Conservation (phyloP, 2,797 vertebrate species). For the Smutsia gigantea region DNA sequence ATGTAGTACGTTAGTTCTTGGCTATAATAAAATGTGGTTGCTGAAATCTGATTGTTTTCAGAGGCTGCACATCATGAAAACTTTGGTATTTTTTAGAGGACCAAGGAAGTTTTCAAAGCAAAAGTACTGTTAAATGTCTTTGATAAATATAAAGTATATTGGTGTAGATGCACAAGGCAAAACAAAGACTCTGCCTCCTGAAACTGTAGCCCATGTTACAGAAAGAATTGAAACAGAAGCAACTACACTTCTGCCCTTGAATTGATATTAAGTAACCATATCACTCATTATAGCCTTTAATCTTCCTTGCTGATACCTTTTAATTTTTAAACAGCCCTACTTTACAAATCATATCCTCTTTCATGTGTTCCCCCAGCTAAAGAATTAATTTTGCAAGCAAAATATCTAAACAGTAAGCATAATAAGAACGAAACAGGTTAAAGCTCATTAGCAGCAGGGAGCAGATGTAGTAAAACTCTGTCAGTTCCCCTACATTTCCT, state of each 20-base stretch:
- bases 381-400: constrained; percentile 89
- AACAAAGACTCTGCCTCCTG: neutral
- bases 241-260: constrained; percentile 64
- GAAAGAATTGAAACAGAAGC: neutral
- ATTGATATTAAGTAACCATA: constrained; percentile 80
- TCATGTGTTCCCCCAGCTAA: constrained; percentile 88
- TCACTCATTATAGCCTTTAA: constrained; percentile 83
- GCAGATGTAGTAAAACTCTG: constrained; percentile 94
- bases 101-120: neutral
- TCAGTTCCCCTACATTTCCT: constrained; percentile 97
- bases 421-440: constrained; percentile 96
- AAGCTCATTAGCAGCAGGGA: constrained; percentile 94
- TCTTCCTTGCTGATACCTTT: constrained; percentile 84
- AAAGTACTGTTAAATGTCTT: neutral
- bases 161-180: neutral
- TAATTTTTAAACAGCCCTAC: constrained; percentile 86
- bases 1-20: neutral
- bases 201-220: neutral
- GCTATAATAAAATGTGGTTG: neutral
- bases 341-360: constrained; percentile 82
- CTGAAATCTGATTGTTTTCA: constrained; percentile 13
- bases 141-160: neutral
- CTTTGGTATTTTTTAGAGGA: neutral
- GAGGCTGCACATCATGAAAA: neutral
- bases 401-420: constrained; percentile 95